Conservation (phyloP, 2,113 vertebrate species). For the Heptranchias perlo region DNA sequence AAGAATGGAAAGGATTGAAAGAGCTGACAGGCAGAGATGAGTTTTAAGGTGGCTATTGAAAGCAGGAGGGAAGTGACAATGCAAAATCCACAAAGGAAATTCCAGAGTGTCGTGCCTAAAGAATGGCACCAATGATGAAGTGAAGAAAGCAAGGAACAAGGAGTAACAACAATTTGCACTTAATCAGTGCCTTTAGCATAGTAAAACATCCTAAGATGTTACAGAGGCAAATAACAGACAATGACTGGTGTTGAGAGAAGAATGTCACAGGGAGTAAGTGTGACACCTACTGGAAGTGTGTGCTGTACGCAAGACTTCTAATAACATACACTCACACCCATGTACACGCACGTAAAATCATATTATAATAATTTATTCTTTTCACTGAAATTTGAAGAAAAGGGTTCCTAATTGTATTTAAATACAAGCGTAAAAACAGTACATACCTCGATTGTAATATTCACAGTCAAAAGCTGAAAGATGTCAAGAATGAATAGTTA, state of each 20-base stretch:
- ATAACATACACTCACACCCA: neutral
- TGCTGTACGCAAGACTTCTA: neutral
- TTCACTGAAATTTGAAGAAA: neutral
- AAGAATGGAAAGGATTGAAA: neutral
- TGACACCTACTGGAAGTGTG: neutral
- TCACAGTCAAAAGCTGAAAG: slow-evolving; percentile 91
- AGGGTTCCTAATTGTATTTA: neutral
- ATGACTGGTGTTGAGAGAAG: neutral
- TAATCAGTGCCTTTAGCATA: no score
- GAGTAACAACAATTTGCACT: neutral
- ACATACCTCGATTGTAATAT: slow-evolving; percentile 92
- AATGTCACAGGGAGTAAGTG: neutral
- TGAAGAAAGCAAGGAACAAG: neutral
- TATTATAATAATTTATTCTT: neutral
- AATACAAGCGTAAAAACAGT: slow-evolving; percentile 26
- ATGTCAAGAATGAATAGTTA: slow-evolving; percentile 35
- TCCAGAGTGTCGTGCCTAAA: neutral
- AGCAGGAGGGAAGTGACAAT: neutral
- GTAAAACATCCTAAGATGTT: neutral
- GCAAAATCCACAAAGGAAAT: neutral
- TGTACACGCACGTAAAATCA: neutral
- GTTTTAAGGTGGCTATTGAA: neutral
- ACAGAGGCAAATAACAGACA: neutral
- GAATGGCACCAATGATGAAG: neutral
- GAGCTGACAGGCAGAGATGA: neutral